Base-by-base conservation (phyloP, 1,140 invertebrate genomes). In the Steinernema feltiae region DNA sequence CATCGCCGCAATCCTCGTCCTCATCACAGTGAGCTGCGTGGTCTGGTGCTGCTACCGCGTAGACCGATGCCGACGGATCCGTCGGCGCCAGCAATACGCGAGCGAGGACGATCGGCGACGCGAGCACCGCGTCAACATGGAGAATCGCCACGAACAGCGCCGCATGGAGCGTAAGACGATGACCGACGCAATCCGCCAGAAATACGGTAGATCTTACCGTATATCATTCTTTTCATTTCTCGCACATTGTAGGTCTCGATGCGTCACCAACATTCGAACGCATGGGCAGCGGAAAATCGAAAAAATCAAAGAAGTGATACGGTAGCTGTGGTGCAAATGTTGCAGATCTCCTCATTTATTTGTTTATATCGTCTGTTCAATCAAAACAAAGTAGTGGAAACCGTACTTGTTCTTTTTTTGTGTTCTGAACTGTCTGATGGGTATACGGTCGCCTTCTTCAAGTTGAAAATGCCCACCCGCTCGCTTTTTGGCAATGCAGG, bases 121-220 rank as follows among this genome's bases (percentile, higher is more conserved):
- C 12, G 53, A 63, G 24, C 53, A 63, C 2, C 53, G 53, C 53
- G 24, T 63, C 53, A 27, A 63, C 53, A 63, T 63, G 53, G 53
- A 63, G 24, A 63, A 63, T 27, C 53, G 53, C 24, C 53, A 63
- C 24, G 53, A 63, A 3, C 53, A 63, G 53, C 53, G 53, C 24
- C 53, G 53, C 53, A 63, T 63, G 53, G 53, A 63, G 24, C 53
- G 53, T 21, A 63, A 63, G 24, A 21, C 53, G 12, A 63, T 63
- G 53, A 63, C 53, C 24, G 53, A 63, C 53, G 53, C 53, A 7
- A 63, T 63, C 24, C 15, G 24, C 3, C 53, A 63, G 53, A 63
- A 63, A 63, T 63, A 63, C 53, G 53, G 53, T 63, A 63, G 53
- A n/a, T n/a, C n/a, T n/a, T n/a, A n/a, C n/a, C n/a, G n/a, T n/a